Evolutionary conservation across 2,888 invertebrate species (phyloP), one percentile per base, ranked within the genome.

Genomic region (Drosophila colorata): DNA sequence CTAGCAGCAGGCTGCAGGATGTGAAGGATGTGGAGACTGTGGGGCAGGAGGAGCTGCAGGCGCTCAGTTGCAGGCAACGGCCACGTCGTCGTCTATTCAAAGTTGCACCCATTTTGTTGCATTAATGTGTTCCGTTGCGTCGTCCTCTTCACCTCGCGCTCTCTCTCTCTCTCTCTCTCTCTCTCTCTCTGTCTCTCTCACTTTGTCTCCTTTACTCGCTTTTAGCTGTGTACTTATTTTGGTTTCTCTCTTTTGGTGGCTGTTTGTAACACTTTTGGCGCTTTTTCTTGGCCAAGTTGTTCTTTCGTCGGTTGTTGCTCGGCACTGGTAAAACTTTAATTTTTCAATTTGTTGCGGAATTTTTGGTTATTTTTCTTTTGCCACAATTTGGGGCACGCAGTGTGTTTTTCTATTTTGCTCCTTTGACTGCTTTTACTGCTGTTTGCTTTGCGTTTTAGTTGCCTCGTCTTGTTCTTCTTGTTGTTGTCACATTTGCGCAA

Each of bases 281-380:
- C 59, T 63, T 67, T 73, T 65, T 60, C 69, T 63, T 47, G 63
- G 65, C 51, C 60, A 82, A 87, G 69, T 78, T 88, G 66, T 68
- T 67, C 78, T 53, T 64, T 56, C 75, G 63, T 69, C 64, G 68
- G 48, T 67, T 74, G 61, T 49, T 66, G 61, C 58, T 61, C 69
- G 63, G 61, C 63, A 65, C 43, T 69, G 72, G 51, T 72, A 41
- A 76, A 88, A 85, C 83, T 89, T 87, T 82, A 86, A 80, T 89
- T 87, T 89, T 89, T 87, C 89, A 89, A 89, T 86, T 86, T 89
- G 86, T 75, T 87, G 65, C 58, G 66, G 66, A 79, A 85, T 82
- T 82, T 87, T 79, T 20, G 85, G 73, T 69, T 87, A 74, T 85
- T 87, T 85, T 73, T 85, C 82, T 69, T 70, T 49, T 31, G 55